A percentile compares a stretch with the other conserved stretches of the same genome.
Evolutionary conservation across 92 coral and sea anemone species (phyloP).

Genomic region (Palythoa heliodiscus): DNA sequence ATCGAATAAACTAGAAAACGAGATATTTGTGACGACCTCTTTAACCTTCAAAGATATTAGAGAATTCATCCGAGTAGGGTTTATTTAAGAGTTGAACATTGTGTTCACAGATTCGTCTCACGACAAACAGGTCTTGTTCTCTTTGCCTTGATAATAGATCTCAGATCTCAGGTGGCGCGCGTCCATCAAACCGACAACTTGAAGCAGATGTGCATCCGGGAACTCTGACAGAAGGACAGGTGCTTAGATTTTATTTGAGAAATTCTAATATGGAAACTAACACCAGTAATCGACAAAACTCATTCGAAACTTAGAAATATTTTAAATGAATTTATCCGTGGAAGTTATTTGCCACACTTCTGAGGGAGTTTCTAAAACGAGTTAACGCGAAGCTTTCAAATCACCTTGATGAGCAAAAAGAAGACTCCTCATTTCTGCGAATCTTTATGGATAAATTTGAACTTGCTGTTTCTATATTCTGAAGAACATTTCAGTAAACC

Average conservation of each 20-base stretch:
- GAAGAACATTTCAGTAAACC: slow-evolving; percentile 32
- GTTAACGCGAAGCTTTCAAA: slow-evolving; percentile 6
- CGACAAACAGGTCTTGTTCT: slow-evolving; percentile 35
- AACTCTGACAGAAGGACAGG: slow-evolving; percentile 51
- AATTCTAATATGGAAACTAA: slow-evolving; percentile 41
- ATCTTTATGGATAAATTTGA: neutral
- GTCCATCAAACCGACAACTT: slow-evolving; percentile 44
- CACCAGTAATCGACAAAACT: slow-evolving; percentile 38
- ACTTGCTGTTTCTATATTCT: slow-evolving; percentile 7
- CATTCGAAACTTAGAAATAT: slow-evolving; percentile 33
- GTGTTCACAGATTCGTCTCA: slow-evolving; percentile 10
- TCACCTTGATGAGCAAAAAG: neutral
- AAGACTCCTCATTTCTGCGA: neutral
- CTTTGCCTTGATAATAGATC: slow-evolving; percentile 15
- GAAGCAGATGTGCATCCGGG: slow-evolving; percentile 78
- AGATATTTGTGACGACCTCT: neutral
- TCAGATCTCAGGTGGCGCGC: slow-evolving; percentile 61
- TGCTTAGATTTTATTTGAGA: slow-evolving; percentile 38
- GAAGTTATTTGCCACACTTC: slow-evolving; percentile 16
- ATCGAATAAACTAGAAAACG: neutral
- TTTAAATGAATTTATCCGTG: slow-evolving; percentile 23
- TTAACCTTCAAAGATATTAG: neutral
- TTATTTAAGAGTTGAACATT: neutral
- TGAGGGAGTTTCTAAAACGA: slow-evolving; percentile 2
- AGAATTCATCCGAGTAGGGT: neutral